Evolutionary conservation across 2,888 invertebrate species (phyloP).

Genomic region (Geotrupes spiniger): DNA sequence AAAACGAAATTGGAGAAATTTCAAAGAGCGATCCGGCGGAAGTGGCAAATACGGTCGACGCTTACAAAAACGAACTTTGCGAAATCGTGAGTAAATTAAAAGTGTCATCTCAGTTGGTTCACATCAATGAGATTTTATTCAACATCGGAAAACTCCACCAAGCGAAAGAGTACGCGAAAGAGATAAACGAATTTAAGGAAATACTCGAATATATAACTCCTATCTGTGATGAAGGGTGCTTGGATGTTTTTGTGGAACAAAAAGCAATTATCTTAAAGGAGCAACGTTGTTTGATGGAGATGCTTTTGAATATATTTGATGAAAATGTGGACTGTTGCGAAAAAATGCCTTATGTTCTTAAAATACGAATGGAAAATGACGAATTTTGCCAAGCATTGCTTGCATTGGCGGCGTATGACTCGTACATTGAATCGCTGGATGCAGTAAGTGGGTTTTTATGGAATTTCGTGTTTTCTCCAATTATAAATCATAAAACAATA

Average conservation of each 20-base stretch:
- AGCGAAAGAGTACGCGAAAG: conserved; percentile 45
- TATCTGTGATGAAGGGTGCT: conserved; percentile 45
- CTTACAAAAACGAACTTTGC: conserved; percentile 55
- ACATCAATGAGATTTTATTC: conserved; percentile 47
- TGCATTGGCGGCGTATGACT: conserved; percentile 34
- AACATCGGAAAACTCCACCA: conserved; percentile 41
- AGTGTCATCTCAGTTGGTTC: conserved; percentile 49
- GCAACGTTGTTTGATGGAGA: conserved; percentile 46
- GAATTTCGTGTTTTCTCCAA: conserved; percentile 56
- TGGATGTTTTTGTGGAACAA: conserved; percentile 13
- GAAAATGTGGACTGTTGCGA: conserved; percentile 51
- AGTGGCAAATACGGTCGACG: conserved; percentile 60
- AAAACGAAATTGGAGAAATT: conserved; percentile 59
- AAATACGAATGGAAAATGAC: conserved; percentile 41
- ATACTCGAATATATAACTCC: conserved; percentile 51
- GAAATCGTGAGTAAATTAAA: conserved; percentile 58
- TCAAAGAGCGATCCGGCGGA: conserved; percentile 60
- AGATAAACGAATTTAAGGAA: conserved; percentile 54
- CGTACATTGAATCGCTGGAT: conserved; percentile 51
- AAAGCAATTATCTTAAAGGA: neutral
- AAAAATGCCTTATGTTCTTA: conserved; percentile 36
- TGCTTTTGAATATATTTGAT: conserved; percentile 53
- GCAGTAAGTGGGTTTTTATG: conserved; percentile 60
- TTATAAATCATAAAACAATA: conserved; percentile 54
- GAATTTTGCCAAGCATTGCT: conserved; percentile 51